These are phyloP conservation scores for Eupeodes corollae DNA, from an alignment of 1,140 invertebrate genomes.

Conservation along the genomic window DNA sequence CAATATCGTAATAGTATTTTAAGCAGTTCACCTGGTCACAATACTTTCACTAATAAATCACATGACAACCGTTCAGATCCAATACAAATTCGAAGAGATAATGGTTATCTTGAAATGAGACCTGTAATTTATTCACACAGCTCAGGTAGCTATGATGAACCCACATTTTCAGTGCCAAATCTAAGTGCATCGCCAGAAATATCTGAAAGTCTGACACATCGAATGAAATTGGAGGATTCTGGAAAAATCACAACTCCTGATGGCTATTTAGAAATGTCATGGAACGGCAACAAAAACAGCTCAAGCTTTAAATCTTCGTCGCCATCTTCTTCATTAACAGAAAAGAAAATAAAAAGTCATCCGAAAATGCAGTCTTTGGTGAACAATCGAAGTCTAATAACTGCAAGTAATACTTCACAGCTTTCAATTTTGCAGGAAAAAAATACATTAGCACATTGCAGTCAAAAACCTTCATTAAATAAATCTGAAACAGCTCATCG, in stretches of 20 bases:
- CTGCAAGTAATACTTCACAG: too few relatives aligned
- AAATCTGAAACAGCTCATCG: neutral
- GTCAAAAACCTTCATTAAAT: neutral
- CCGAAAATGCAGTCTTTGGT: too few relatives aligned
- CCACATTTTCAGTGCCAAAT: neutral
- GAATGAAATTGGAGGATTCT: neutral
- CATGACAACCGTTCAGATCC: constrained; percentile 9
- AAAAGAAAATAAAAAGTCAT: too few relatives aligned
- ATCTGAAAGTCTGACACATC: neutral
- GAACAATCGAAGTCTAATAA: too few relatives aligned
- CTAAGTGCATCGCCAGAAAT: neutral
- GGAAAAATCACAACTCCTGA: neutral
- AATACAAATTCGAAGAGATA: constrained; percentile 8
- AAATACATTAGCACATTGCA: too few relatives aligned
- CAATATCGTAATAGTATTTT: neutral
- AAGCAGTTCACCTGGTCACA: neutral
- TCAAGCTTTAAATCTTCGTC: neutral
- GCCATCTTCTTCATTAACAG: too few relatives aligned
- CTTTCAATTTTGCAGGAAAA: too few relatives aligned
- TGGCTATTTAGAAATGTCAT: neutral
- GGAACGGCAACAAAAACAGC: neutral
- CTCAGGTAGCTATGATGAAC: constrained; percentile 3
- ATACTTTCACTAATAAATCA: constrained; percentile 5
- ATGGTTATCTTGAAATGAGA: constrained; percentile 39
- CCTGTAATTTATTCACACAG: constrained; percentile 20